A percentile compares a stretch with the other conserved stretches of the same genome.
phyloP scores from a whole-genome alignment of 2,888 invertebrate species.

The Drosophila mettleri region DNA sequence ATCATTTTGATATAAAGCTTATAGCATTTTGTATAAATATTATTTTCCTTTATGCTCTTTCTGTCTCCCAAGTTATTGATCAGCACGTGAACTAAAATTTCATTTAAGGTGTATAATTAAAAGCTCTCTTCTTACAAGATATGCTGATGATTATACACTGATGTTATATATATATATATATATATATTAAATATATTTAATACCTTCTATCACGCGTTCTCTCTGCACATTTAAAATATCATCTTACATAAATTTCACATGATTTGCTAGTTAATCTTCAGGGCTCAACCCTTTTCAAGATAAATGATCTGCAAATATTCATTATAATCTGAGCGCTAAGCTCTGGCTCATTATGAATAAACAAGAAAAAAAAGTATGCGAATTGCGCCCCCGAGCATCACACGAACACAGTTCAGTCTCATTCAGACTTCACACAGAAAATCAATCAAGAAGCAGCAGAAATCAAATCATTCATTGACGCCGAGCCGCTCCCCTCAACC shows the following conservation, averaged over 20 bases:
- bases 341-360: slow-evolving; percentile 30
- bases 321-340: not conserved
- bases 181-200: not conserved
- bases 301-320: slow-evolving; percentile 19
- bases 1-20: too few relatives aligned
- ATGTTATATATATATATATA: too few relatives aligned
- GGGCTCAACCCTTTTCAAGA: not conserved
- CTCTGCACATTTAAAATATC: not conserved
- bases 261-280: not conserved
- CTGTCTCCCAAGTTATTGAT: too few relatives aligned
- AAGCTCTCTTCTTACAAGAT: not conserved
- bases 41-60: too few relatives aligned
- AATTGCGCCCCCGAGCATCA: not conserved
- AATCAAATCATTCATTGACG: slow-evolving; percentile 37
- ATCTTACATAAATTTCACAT: not conserved
- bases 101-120: too few relatives aligned
- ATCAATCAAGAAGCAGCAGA: slow-evolving; percentile 49
- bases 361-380: slow-evolving; percentile 31
- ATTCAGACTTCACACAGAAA: slow-evolving; percentile 37
- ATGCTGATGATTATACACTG: not conserved
- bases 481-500: slow-evolving; percentile 1
- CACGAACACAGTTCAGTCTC: slow-evolving; percentile 17
- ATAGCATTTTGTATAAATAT: too few relatives aligned
- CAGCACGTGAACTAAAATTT: too few relatives aligned
- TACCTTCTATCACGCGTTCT: not conserved